Base-by-base conservation (phyloP, 2,888 invertebrate species). In the Nezara viridula region DNA sequence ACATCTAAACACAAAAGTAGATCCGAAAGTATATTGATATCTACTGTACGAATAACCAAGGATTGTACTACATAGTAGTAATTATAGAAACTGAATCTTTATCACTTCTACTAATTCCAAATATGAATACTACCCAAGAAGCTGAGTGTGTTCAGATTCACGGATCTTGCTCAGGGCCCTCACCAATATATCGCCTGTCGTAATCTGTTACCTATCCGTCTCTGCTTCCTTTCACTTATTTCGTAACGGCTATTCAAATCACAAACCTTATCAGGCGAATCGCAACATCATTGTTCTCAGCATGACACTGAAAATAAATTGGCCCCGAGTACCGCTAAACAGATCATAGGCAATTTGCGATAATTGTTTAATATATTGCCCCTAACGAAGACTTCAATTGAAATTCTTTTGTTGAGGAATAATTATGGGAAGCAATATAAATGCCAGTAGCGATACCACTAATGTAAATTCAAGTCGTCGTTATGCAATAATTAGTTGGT, bases 251-350 rank as follows among this genome's bases (percentile, higher is more conserved):
- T 37, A 66, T 66, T 66, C 66, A 32, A 66, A 66, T 66, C 32
- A 37, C 66, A 66, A 19, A 32, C 19, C 66, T 66, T 66, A 66
- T 66, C 66, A 37, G 32, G 32, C 32, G 32, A 66, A 32, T 66
- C 32, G 66, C 66, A 37, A 32, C 66, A 66, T 66, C 66, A 66
- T 66, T 66, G 66, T 66, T 66, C 66, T 66, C 32, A 19, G 16
- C 66, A 66, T 66, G 66, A 66, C 66, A 66, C 66, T 37, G 66
- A 66, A 32, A 66, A 66, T 66, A 66, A 66, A 66, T 66, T 66
- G 66, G 66, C 32, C 19, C 14, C 44, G 44, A 66, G 32, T 66
- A 66, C 66, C 32, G 66, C 66, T 66, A 32, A 32, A 66, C 37
- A 14, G 4, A 37, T 7, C 21, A 37, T 6, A 73, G 19, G 37